Percentiles rank a stretch among this genome's conserved stretches.
Conservation (phyloP, 2,888 invertebrate genomes). For the Platerodrilus igneus region DNA sequence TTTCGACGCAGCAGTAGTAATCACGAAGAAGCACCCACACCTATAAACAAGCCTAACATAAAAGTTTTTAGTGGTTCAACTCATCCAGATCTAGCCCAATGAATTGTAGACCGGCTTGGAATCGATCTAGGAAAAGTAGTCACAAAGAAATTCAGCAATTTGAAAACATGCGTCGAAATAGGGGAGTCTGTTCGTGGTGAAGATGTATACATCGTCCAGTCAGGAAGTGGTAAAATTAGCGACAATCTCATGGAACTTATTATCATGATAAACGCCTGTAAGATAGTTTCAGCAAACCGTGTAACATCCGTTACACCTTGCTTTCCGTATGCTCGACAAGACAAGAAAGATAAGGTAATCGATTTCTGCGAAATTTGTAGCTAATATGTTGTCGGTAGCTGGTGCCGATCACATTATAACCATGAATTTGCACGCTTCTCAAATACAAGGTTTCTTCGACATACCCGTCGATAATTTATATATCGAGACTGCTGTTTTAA, state of each 20-base stretch:
- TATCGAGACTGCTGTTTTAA: conserved; percentile 91
- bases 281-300: conserved; percentile 89
- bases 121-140: conserved; percentile 98
- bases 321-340: conserved; percentile 93
- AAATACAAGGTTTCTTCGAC: conserved; percentile 96
- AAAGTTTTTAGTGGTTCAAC: conserved; percentile 99
- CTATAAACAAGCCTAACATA: conserved; percentile 99
- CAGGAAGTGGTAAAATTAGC: conserved; percentile 90
- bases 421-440: conserved; percentile 94
- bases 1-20: conserved; percentile 63
- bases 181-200: conserved; percentile 94
- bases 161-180: conserved; percentile 97
- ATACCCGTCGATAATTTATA: conserved; percentile 96
- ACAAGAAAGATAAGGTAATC: conserved; percentile 93
- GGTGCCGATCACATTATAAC: conserved; percentile 97
- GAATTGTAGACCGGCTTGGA: conserved; percentile 95
- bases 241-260: conserved; percentile 94
- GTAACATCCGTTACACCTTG: conserved; percentile 95
- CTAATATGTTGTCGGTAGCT: conserved; percentile 91
- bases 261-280: conserved; percentile 96
- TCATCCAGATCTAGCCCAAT: conserved; percentile 93
- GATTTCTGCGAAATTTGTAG: conserved; percentile 91
- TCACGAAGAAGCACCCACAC: too few relatives aligned
- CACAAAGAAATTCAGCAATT: conserved; percentile 99
- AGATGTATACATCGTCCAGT: conserved; percentile 95